Conservation (phyloP, 2,888 invertebrate species). For the Amblyteles armatorius region DNA sequence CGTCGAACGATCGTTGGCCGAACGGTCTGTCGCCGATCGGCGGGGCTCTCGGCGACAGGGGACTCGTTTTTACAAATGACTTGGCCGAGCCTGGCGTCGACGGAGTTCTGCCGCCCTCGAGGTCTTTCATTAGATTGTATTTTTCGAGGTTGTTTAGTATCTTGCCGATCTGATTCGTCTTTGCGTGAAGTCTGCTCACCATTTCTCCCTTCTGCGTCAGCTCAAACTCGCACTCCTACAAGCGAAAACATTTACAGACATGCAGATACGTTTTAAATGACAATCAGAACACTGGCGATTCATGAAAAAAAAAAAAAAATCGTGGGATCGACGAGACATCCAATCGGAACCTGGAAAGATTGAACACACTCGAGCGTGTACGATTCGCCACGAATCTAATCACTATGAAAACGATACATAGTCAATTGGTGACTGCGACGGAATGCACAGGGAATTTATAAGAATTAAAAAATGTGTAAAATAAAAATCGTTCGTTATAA, state of each 20-base stretch:
- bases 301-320: neutral
- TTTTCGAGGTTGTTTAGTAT: slow-evolving; percentile 96
- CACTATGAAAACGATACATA: neutral
- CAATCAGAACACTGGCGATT: neutral
- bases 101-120: slow-evolving; percentile 84
- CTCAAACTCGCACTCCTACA: slow-evolving; percentile 97
- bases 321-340: slow-evolving; percentile 5
- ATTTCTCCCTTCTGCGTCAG: slow-evolving; percentile 98
- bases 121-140: slow-evolving; percentile 90
- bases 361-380: neutral
- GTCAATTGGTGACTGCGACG: neutral
- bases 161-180: slow-evolving; percentile 97
- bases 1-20: slow-evolving; percentile 64
- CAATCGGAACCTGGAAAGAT: slow-evolving; percentile 30
- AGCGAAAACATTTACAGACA: slow-evolving; percentile 79
- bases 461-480: neutral
- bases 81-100: slow-evolving; percentile 82
- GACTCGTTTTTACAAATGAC: slow-evolving; percentile 77
- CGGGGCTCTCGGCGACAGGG: slow-evolving; percentile 76
- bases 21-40: slow-evolving; percentile 60
- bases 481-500: neutral
- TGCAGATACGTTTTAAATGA: slow-evolving; percentile 48
- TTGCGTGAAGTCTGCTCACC: slow-evolving; percentile 97
- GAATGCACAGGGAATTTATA: neutral
- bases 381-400: neutral